These are phyloP conservation scores for Helicolenus hilgendorfi DNA, from an alignment of 2,797 vertebrate species.

Conservation along the genomic window DNA sequence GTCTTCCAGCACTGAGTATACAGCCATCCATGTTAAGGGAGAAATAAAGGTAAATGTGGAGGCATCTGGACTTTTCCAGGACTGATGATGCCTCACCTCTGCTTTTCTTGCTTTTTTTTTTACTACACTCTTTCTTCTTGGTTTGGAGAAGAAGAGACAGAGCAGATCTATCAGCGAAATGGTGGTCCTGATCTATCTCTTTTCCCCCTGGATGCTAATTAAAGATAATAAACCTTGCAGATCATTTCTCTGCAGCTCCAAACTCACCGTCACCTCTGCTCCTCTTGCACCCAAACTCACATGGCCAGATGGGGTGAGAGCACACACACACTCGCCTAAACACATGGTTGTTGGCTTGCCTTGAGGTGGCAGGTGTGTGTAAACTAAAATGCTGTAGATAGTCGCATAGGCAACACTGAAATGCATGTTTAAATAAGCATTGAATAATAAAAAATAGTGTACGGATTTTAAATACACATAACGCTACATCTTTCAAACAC, in stretches of 20 bases:
- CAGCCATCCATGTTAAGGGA: background rate
- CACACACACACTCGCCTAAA: background rate
- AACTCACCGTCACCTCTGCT: constrained; percentile 82
- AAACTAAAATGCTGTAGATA: constrained; percentile 18
- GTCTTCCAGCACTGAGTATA: background rate
- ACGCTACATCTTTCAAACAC: constrained; percentile 47
- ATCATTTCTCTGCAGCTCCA: constrained; percentile 84
- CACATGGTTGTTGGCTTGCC: constrained; percentile 25
- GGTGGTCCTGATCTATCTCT: constrained; percentile 80
- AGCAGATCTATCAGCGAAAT: constrained; percentile 74
- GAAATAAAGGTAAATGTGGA: constrained; percentile 13
- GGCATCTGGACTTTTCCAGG: constrained; percentile 21
- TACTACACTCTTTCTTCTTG: constrained; percentile 25
- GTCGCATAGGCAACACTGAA: constrained; percentile 23
- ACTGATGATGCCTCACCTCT: constrained; percentile 21
- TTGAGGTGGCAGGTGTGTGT: constrained; percentile 74
- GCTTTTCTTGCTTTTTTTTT: constrained; percentile 16
- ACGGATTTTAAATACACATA: constrained; percentile 49
- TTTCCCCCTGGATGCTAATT: constrained; percentile 81
- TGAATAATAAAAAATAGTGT: constrained; percentile 62
- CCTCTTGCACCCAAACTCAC: constrained; percentile 67
- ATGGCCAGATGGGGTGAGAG: constrained; percentile 47
- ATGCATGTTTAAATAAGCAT: constrained; percentile 62
- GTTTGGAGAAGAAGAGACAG: constrained; percentile 36
- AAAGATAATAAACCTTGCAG: constrained; percentile 86